These are phyloP conservation scores for Pammene aurita DNA, from an alignment of 2,888 invertebrate genomes.

Conservation along the genomic window DNA sequence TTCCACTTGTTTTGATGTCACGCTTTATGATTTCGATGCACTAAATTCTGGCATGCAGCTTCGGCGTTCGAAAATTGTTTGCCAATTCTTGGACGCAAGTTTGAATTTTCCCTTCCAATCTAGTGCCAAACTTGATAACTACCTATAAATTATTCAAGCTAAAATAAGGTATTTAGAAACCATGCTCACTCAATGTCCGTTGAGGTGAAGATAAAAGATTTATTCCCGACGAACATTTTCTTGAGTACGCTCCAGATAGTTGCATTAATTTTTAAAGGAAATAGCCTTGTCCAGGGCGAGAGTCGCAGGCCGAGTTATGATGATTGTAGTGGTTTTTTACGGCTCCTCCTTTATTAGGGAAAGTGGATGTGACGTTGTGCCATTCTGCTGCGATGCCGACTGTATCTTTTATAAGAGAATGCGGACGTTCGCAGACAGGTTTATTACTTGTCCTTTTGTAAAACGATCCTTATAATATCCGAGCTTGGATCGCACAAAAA, in stretches of 20 bases:
- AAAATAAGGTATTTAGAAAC: conserved; percentile 19
- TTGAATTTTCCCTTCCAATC: conserved; percentile 1
- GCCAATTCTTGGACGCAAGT: conserved; percentile 10
- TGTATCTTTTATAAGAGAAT: conserved; percentile 70
- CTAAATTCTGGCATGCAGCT: conserved; percentile 17
- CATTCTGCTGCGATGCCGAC: conserved; percentile 62
- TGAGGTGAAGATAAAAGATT: conserved; percentile 24
- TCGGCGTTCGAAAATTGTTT: conserved; percentile 18
- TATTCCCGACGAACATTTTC: conserved; percentile 28
- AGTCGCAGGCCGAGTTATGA: conserved; percentile 64
- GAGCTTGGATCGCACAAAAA: conserved; percentile 52
- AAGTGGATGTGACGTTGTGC: conserved; percentile 66
- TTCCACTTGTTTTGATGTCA: conserved; percentile 17
- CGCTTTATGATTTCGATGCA: conserved; percentile 5
- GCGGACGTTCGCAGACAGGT: conserved; percentile 64
- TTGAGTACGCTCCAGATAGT: conserved; percentile 30
- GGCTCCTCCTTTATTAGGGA: conserved; percentile 73
- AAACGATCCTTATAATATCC: conserved; percentile 56
- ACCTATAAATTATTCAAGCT: conserved; percentile 5
- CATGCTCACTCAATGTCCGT: background rate
- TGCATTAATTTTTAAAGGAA: conserved; percentile 72
- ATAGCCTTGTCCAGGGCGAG: conserved; percentile 55
- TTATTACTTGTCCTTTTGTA: conserved; percentile 67
- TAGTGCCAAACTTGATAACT: conserved; percentile 7
- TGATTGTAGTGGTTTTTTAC: conserved; percentile 82